Evolutionary conservation across 2,113 vertebrate species (phyloP).

Genomic region (Seriola quinqueradiata): DNA sequence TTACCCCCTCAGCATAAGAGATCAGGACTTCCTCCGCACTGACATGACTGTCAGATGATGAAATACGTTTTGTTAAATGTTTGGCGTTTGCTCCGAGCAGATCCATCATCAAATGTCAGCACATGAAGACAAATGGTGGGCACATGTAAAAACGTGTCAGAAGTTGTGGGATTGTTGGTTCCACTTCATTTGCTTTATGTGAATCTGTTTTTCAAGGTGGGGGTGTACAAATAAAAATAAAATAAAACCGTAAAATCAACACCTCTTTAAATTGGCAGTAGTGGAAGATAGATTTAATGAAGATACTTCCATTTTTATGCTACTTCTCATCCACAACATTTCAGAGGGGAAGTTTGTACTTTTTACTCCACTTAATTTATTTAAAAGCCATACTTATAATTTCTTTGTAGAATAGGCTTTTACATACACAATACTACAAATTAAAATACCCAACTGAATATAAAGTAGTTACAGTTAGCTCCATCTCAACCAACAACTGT

Average conservation of each 20-base stretch:
- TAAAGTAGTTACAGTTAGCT: neutral
- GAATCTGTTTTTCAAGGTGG: neutral
- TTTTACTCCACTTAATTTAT: too few species aligned
- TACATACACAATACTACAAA: too few species aligned
- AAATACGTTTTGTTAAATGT: constrained; percentile 27
- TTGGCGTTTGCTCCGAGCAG: neutral
- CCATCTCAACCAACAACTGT: neutral
- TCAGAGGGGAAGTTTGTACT: too few species aligned
- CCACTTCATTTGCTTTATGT: neutral
- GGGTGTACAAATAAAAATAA: neutral
- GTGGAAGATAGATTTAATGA: neutral
- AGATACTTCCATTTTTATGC: too few species aligned
- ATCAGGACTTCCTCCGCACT: constrained; percentile 38
- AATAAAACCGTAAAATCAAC: neutral
- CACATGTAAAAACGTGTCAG: neutral
- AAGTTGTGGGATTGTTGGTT: neutral
- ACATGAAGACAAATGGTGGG: neutral
- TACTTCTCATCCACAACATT: too few species aligned
- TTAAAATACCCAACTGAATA: neutral
- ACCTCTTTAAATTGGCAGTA: neutral
- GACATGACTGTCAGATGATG: constrained; percentile 31
- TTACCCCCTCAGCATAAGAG: constrained; percentile 12
- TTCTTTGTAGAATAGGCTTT: neutral
- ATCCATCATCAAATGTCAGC: neutral
- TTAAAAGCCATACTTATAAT: neutral